Evolutionary conservation across 2,888 invertebrate species (phyloP).

Genomic region (Drosophila prostipennis): DNA sequence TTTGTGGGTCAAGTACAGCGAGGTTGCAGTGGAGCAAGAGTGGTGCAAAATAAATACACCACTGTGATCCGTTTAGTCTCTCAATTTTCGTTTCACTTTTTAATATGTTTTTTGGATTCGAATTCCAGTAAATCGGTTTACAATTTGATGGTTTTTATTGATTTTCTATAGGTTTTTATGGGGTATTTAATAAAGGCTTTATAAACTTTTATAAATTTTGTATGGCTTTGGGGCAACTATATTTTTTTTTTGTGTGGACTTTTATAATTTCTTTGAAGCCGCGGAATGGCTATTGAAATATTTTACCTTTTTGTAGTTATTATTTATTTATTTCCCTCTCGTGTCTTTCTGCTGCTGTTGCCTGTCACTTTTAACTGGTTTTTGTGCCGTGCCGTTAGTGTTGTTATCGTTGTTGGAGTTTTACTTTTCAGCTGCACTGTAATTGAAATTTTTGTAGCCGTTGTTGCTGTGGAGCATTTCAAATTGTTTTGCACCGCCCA

Average conservation of each 20-base stretch:
- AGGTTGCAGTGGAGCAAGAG: constrained; percentile 10
- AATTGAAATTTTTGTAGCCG: constrained; percentile 65
- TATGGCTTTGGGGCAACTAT: not conserved
- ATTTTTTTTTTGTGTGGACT: not conserved
- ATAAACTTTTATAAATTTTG: constrained; percentile 11
- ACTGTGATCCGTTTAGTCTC: constrained; percentile 30
- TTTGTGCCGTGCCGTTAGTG: constrained; percentile 34
- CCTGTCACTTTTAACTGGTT: constrained; percentile 77
- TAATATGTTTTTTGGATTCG: constrained; percentile 17
- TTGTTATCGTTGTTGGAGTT: constrained; percentile 42
- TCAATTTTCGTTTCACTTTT: constrained; percentile 39
- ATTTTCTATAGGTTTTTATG: constrained; percentile 12
- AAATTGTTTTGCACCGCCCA: constrained; percentile 61
- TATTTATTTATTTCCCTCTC: constrained; percentile 27
- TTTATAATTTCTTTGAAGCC: constrained; percentile 21
- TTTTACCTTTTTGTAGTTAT: constrained; percentile 50
- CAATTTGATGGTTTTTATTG: constrained; percentile 29
- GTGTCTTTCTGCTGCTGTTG: constrained; percentile 41
- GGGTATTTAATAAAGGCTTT: constrained; percentile 22
- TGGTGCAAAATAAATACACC: constrained; percentile 11
- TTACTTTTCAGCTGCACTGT: constrained; percentile 72
- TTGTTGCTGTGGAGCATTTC: constrained; percentile 46
- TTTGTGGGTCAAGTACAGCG: constrained; percentile 72
- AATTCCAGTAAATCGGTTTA: constrained; percentile 51
- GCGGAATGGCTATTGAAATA: constrained; percentile 39